phyloP scores from a whole-genome alignment of 2,797 vertebrate genomes.

The Austrolebias charrua region DNA sequence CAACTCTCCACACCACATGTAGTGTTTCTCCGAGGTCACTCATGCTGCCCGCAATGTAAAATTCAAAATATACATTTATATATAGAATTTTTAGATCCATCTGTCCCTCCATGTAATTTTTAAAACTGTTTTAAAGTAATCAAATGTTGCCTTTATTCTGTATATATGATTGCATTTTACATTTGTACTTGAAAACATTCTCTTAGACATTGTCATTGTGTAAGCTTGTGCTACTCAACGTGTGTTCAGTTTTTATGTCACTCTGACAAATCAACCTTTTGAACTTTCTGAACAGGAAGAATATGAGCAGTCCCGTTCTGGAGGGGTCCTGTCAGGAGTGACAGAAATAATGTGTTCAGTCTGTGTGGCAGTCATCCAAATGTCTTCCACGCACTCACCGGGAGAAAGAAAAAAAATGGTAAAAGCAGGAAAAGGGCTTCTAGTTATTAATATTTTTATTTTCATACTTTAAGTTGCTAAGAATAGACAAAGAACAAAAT shows the following conservation, averaged over 20 bases:
- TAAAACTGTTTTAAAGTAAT: no score
- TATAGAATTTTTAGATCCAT: no score
- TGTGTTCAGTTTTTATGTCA: not conserved
- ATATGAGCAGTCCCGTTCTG: constrained; percentile 4
- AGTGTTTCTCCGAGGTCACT: no score
- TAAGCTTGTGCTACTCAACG: no score
- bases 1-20: no score
- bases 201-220: not conserved
- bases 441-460: not conserved
- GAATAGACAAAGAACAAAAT: not conserved
- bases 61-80: no score
- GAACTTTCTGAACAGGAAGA: constrained; percentile 1
- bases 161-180: not conserved
- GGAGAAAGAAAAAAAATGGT: constrained; percentile 17
- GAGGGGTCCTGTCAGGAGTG: constrained; percentile 11
- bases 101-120: no score
- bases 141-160: no score
- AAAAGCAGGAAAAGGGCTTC: not conserved
- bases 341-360: constrained; percentile 8
- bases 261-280: constrained; percentile 5
- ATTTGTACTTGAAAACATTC: not conserved
- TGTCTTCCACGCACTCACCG: constrained; percentile 37
- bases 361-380: constrained; percentile 31
- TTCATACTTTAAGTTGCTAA: not conserved
- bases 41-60: no score